Evolutionary conservation across 2,113 vertebrate species (phyloP).

Genomic region (Probosciger aterrimus): DNA sequence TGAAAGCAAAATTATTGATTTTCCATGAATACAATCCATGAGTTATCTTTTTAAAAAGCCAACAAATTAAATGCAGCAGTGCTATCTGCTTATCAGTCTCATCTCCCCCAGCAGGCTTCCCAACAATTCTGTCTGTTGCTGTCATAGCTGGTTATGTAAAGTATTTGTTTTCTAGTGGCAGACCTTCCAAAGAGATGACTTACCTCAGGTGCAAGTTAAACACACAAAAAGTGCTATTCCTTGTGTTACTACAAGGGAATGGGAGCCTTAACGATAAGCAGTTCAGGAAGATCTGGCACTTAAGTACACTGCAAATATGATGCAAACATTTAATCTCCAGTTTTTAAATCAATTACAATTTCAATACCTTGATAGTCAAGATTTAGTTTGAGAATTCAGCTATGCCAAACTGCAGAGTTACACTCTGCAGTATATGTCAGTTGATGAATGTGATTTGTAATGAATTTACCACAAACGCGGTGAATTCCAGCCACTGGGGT

Average conservation of each 20-base stretch:
- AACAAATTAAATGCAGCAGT: neutral
- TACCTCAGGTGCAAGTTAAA: neutral
- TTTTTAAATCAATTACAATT: neutral
- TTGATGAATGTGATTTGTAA: neutral
- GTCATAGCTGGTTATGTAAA: rapidly evolving
- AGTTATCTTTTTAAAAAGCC: neutral
- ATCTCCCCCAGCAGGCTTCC: neutral
- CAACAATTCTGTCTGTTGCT: neutral
- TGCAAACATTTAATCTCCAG: neutral
- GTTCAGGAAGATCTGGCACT: neutral
- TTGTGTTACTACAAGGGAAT: neutral
- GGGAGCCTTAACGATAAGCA: neutral
- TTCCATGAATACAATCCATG: neutral
- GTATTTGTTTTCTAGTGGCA: neutral
- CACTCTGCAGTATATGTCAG: neutral
- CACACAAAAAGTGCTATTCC: neutral
- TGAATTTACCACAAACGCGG: neutral
- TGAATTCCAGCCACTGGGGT: neutral
- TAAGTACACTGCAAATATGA: neutral
- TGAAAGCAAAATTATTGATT: neutral
- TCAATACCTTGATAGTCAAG: neutral
- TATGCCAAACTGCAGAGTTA: neutral
- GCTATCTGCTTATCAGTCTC: neutral
- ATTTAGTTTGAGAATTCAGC: neutral
- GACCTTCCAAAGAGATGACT: neutral